These are phyloP conservation scores for Euproctis similis DNA, from an alignment of 2,888 invertebrate species.

Conservation along the genomic window DNA sequence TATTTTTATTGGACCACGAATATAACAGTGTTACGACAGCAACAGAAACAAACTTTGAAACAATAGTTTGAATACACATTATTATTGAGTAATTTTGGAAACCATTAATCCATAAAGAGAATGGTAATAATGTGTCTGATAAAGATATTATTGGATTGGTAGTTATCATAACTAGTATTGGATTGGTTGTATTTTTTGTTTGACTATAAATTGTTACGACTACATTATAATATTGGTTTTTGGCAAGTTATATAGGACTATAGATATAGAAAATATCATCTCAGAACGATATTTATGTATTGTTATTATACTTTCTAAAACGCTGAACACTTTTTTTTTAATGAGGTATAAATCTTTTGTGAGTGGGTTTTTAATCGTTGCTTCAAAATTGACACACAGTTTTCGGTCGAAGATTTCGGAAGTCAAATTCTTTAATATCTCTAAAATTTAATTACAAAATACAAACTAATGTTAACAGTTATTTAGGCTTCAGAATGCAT, in stretches of 20 bases:
- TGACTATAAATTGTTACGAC: conserved; percentile 21
- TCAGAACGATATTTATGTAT: no score
- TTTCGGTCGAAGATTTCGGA: no score
- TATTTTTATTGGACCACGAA: no score
- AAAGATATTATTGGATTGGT: conserved; percentile 21
- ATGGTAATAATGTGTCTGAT: conserved; percentile 23
- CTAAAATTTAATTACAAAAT: no score
- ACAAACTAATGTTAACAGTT: no score
- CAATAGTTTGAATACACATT: conserved; percentile 32
- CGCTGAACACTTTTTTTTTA: neutral
- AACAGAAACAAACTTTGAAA: conserved; percentile 40
- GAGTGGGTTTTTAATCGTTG: neutral
- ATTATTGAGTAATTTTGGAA: conserved; percentile 53
- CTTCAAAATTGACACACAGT: no score
- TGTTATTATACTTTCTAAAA: conserved; percentile 10
- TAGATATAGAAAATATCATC: no score
- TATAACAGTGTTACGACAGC: conserved; percentile 33
- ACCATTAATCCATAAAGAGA: conserved; percentile 59
- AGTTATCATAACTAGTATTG: conserved; percentile 21
- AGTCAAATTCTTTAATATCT: no score
- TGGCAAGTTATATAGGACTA: conserved; percentile 16
- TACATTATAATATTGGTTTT: conserved; percentile 13
- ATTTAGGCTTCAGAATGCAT: no score
- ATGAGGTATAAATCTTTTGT: neutral
- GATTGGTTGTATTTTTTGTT: conserved; percentile 25